Percentiles rank a stretch among this genome's conserved stretches.
Conservation (phyloP, 2,888 invertebrate genomes). For the Oasisia sp. region DNA sequence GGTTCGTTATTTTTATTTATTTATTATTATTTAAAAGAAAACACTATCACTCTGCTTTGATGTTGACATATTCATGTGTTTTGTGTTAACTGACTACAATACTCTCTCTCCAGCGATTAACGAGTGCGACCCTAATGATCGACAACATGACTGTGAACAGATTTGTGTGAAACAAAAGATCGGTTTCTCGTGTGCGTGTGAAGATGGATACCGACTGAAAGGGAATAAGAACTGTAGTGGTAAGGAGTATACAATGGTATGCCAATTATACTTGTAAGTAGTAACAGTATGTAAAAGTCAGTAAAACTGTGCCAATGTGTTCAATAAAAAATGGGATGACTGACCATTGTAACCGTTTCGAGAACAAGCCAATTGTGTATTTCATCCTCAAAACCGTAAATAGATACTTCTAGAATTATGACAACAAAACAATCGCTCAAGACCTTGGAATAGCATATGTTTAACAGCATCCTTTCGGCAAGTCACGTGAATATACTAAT, state of each 20-base stretch:
- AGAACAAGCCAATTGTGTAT: no score
- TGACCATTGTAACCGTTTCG: no score
- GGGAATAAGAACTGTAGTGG: conserved; percentile 10
- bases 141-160: neutral
- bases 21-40: no score
- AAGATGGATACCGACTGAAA: neutral
- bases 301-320: neutral
- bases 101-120: neutral
- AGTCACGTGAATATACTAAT: no score
- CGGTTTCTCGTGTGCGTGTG: neutral
- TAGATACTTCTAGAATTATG: no score
- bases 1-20: no score
- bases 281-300: neutral
- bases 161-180: neutral
- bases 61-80: neutral
- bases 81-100: neutral
- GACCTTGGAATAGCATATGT: no score
- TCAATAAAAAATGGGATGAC: no score
- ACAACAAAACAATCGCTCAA: no score
- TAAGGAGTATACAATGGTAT: neutral
- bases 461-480: no score
- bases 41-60: neutral
- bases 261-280: neutral
- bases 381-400: no score
- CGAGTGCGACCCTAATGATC: neutral